These are phyloP conservation scores for Apodemus speciosus DNA, from an alignment of 2,113 vertebrate genomes.

Conservation along the genomic window DNA sequence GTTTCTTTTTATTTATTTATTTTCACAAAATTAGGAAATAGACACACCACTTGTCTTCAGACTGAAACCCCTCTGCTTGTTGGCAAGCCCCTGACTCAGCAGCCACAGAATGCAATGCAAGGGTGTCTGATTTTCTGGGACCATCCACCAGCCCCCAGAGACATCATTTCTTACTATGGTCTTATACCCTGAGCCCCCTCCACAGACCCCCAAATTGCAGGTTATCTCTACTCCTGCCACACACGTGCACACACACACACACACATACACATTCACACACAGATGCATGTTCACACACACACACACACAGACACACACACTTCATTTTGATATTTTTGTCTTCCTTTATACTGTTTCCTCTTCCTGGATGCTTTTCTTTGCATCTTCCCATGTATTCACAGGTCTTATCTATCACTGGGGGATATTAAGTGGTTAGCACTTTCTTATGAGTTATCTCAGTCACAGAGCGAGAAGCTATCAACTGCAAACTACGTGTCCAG, in stretches of 20 bases:
- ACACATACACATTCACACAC: neutral
- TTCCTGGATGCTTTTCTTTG: neutral
- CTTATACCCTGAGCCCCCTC: neutral
- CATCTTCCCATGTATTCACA: neutral
- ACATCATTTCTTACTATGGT: neutral
- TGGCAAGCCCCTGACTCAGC: neutral
- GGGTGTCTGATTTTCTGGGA: neutral
- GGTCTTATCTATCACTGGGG: neutral
- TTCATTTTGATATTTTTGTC: neutral
- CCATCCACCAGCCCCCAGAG: neutral
- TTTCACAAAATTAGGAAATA: neutral
- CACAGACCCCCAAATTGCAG: neutral
- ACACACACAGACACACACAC: neutral
- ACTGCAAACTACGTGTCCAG: neutral
- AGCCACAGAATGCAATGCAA: neutral
- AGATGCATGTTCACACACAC: neutral
- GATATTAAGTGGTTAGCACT: neutral
- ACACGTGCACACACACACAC: neutral
- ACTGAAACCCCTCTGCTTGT: neutral
- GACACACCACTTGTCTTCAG: neutral
- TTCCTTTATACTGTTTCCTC: neutral
- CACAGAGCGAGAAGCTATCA: neutral
- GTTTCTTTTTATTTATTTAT: neutral
- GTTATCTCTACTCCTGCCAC: neutral
- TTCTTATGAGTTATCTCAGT: neutral